Evolutionary conservation across 2,113 vertebrate species (phyloP), one percentile per base, ranked within the genome.

Genomic region (Melospiza melodia): DNA sequence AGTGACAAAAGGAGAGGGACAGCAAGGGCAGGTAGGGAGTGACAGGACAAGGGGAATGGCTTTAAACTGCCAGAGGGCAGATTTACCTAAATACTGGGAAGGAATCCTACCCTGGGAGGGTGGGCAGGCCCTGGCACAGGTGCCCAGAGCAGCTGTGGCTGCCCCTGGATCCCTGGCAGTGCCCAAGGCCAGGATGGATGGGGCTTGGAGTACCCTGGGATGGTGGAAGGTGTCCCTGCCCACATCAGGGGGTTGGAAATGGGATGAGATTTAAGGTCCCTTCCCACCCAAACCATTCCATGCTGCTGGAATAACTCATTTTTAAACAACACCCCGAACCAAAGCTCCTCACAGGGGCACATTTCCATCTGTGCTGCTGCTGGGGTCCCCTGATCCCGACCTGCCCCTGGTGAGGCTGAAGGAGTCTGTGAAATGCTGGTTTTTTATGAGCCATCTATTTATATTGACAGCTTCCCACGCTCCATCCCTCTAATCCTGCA

Each of bases 381-480:
- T 2, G 5, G 63, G 80, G 37, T 59, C 76, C 31, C 30, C 76
- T 48, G 37, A 49, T 24, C 16, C 8, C 15, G 46, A 30, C 51
- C 61, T 89, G 61, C 48, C 76, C 69, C 17, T 5, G 7, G 48
- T 7, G 51, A 52, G 57, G 62, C 5, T 75, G 71, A 68, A 75
- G 8, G 1, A 33, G 59, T 69, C 55, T 80, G 68, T 59, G 49
- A 69, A 89, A 58, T 25, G 46, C 18, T n/a, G 9, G 67, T 74
- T 31, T 31, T 6, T 52, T 44, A 48, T 2, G 48, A 89, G 57
- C 81, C 65, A 51, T 51, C 87, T 95, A 87, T 82, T 94, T 72
- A 27, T 78, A 61, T 85, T 71, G 75, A 65, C 80, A 92, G 84
- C 93, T 90, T 89, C 90, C 92, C 87, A 85, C n/a, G 5, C 85